These are phyloP conservation scores for Beris chalybata DNA, from an alignment of 2,888 invertebrate genomes.

Conservation along the genomic window DNA sequence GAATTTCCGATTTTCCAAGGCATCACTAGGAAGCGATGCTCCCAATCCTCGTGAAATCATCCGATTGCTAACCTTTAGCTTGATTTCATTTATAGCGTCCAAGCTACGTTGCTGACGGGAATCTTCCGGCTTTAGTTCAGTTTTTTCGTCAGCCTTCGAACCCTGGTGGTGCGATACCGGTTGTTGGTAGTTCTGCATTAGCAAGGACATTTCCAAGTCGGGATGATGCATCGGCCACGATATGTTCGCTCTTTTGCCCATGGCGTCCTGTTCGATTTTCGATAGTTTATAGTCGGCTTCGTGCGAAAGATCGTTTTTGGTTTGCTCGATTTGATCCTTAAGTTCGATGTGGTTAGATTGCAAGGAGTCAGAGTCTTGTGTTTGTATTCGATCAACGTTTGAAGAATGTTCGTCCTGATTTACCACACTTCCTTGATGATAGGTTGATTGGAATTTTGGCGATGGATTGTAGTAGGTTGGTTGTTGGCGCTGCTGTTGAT, in stretches of 20 bases:
- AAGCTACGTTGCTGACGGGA: conserved; percentile 36
- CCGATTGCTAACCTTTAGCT: conserved; percentile 50
- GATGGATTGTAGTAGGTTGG: too few species aligned
- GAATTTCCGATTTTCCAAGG: conserved; percentile 41
- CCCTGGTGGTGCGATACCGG: background rate
- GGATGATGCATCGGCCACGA: conserved; percentile 22
- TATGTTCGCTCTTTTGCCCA: conserved; percentile 14
- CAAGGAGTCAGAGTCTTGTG: too few species aligned
- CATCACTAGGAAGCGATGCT: conserved; percentile 49
- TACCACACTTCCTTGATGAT: too few species aligned
- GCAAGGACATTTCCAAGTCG: conserved; percentile 17
- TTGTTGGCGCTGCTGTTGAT: too few species aligned
- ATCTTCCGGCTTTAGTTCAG: background rate
- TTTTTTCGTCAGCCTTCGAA: background rate
- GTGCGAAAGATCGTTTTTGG: conserved; percentile 50
- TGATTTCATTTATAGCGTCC: conserved; percentile 50
- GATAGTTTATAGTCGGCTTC: conserved; percentile 56
- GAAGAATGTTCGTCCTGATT: too few species aligned
- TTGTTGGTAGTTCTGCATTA: conserved; percentile 42
- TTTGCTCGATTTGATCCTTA: conserved; percentile 44
- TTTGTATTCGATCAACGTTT: too few species aligned
- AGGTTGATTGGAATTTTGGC: too few species aligned
- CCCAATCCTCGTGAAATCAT: conserved; percentile 50
- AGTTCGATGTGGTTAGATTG: background rate
- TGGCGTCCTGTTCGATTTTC: conserved; percentile 52